Evolutionary conservation across 2,113 vertebrate genomes (phyloP).

Genomic region (human (Homo sapiens)): DNA sequence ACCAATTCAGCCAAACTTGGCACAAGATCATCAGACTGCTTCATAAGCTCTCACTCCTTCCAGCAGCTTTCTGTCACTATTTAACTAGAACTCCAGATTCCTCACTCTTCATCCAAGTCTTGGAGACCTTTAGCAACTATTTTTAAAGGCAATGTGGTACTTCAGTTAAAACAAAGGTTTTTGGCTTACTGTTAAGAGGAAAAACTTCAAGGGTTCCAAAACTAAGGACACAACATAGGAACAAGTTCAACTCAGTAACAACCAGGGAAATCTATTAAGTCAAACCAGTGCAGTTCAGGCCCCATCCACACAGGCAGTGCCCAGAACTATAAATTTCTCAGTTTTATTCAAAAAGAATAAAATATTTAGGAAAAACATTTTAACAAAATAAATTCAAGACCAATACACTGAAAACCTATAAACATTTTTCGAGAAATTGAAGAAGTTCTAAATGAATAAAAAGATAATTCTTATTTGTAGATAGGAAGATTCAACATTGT

Average conservation of each 20-base stretch:
- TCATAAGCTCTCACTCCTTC: background rate
- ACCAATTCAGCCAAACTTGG: background rate
- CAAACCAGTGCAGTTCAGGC: background rate
- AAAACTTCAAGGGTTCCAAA: background rate
- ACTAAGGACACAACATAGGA: background rate
- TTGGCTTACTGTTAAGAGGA: background rate
- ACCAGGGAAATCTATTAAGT: background rate
- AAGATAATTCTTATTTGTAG: background rate
- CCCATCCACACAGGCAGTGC: too few relatives aligned
- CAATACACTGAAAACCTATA: background rate
- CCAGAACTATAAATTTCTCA: background rate
- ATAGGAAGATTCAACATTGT: background rate
- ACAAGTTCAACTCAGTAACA: background rate
- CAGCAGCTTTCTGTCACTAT: background rate
- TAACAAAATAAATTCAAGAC: background rate
- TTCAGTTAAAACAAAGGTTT: background rate
- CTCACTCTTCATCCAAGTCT: background rate
- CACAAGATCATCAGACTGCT: background rate
- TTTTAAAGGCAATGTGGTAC: background rate
- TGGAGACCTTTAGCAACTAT: background rate
- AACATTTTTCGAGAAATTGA: background rate
- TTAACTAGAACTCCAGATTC: constrained; percentile 20
- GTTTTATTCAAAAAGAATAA: background rate
- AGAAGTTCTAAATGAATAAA: background rate
- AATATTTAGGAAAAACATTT: background rate